Percentiles rank a stretch among this genome's conserved stretches.
These are phyloP conservation scores for Egretta garzetta DNA, from an alignment of 2,113 vertebrate species.

Conservation along the genomic window DNA sequence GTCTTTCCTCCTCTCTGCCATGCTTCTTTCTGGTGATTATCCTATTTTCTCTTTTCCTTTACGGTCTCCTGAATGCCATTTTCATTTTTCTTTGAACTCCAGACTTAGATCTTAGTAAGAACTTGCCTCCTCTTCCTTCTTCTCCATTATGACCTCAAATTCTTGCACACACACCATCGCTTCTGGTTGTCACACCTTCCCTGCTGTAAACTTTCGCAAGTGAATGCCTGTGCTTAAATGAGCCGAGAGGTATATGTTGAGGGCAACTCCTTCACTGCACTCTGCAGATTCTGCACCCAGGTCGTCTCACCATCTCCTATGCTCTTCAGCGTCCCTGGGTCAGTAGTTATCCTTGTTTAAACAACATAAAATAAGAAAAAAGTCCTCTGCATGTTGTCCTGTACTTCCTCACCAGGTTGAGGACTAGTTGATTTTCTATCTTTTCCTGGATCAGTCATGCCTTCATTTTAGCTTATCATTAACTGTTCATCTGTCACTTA, in stretches of 20 bases:
- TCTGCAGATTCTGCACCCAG: not conserved
- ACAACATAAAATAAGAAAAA: not conserved
- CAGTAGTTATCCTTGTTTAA: not conserved
- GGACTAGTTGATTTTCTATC: not conserved
- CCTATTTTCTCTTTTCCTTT: not conserved
- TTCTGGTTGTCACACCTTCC: not conserved
- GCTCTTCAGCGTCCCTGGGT: not conserved
- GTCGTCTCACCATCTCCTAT: rapidly evolving
- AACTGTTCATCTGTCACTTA: not conserved
- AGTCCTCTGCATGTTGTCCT: not conserved
- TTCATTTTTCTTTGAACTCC: not conserved
- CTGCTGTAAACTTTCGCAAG: not conserved
- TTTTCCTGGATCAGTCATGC: not conserved
- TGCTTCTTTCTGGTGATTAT: not conserved
- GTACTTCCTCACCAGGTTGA: not conserved
- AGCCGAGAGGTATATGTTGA: not conserved
- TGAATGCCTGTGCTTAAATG: not conserved
- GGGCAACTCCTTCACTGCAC: not conserved
- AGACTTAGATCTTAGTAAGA: not conserved
- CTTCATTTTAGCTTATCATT: not conserved
- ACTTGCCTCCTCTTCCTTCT: not conserved
- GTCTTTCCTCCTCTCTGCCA: not conserved
- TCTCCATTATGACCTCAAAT: not conserved
- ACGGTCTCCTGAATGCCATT: not conserved
- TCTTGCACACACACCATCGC: not conserved